phyloP scores from a whole-genome alignment of 2,113 vertebrate genomes.

The Odontophorus gujanensis region DNA sequence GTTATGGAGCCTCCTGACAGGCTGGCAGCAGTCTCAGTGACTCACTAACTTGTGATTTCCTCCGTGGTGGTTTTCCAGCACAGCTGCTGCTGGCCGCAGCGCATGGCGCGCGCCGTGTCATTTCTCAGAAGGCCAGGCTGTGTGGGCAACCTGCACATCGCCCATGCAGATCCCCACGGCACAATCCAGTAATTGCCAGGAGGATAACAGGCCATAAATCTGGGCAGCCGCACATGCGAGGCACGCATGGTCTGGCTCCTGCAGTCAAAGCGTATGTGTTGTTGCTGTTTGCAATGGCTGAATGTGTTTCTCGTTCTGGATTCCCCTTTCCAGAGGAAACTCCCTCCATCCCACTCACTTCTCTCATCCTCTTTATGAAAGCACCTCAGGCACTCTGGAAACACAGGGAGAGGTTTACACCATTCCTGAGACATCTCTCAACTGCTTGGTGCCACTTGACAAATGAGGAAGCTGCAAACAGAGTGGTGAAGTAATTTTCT shows the following conservation, averaged over 20 bases:
- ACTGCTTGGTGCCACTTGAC: background rate
- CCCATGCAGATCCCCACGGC: slow-evolving; percentile 40
- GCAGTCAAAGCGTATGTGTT: slow-evolving; percentile 57
- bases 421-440: background rate
- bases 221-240: slow-evolving; percentile 43
- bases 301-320: slow-evolving; percentile 65
- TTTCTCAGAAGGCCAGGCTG: slow-evolving; percentile 8
- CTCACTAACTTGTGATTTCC: slow-evolving; percentile 79
- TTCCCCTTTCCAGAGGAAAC: slow-evolving; percentile 50
- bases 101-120: background rate
- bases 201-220: slow-evolving; percentile 58
- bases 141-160: slow-evolving; percentile 55
- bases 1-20: slow-evolving; percentile 55
- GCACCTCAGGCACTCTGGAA: slow-evolving; percentile 37
- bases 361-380: slow-evolving; percentile 15
- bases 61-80: slow-evolving; percentile 50
- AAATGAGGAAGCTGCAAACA: background rate
- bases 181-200: slow-evolving; percentile 43
- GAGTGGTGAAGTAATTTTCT: background rate
- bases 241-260: slow-evolving; percentile 53
- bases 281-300: slow-evolving; percentile 40
- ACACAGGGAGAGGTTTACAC: background rate
- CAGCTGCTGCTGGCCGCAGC: slow-evolving; percentile 42
- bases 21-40: slow-evolving; percentile 68
- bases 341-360: slow-evolving; percentile 44